Conservation (phyloP, 1,140 invertebrate genomes). For the Nylanderia fulva region DNA sequence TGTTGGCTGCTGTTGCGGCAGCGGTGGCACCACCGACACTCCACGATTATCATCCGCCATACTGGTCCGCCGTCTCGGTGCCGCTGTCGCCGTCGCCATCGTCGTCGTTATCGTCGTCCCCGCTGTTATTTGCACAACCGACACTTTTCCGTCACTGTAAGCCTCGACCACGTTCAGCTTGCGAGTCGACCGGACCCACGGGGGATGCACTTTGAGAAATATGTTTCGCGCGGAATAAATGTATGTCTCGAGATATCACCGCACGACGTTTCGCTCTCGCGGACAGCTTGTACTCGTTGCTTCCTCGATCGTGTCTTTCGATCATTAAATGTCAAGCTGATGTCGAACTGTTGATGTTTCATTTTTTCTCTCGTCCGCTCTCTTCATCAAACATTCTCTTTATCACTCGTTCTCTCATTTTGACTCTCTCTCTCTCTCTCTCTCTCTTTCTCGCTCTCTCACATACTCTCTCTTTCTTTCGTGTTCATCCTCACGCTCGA, state of each 20-base stretch:
- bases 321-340: not conserved
- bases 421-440: conserved; percentile 2
- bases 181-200: not conserved
- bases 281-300: not conserved
- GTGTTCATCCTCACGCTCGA: conserved; percentile 12
- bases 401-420: conserved; percentile 31
- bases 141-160: conserved; percentile 44
- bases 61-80: conserved; percentile 38
- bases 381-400: conserved; percentile 39
- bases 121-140: not conserved
- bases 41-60: conserved; percentile 48
- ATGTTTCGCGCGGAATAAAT: not conserved
- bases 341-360: conserved; percentile 4
- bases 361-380: conserved; percentile 8
- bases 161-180: conserved; percentile 10
- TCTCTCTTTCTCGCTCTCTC: conserved; percentile 22
- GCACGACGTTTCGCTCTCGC: not conserved
- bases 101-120: not conserved
- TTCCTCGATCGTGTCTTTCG: not conserved
- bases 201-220: not conserved
- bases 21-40: conserved; percentile 51
- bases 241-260: not conserved
- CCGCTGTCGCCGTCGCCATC: conserved; percentile 1
- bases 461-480: not conserved
- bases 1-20: not conserved